phyloP scores from a whole-genome alignment of 2,797 vertebrate species.

The Poeciliopsis presidionis region DNA sequence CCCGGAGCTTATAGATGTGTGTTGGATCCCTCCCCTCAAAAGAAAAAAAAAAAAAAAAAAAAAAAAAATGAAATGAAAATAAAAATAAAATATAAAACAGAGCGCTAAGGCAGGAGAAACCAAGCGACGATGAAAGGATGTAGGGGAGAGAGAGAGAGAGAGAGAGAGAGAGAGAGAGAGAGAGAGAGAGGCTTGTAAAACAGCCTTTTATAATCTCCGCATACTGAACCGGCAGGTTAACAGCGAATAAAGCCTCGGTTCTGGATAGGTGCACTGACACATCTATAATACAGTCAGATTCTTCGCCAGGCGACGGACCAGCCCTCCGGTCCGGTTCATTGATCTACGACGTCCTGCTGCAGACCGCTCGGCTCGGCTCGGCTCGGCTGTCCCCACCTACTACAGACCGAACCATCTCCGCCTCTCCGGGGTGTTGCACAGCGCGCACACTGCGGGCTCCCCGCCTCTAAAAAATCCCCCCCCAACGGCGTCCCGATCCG shows the following conservation, averaged over 20 bases:
- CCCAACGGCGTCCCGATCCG: background rate
- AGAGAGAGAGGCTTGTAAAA: slow-evolving; percentile 18
- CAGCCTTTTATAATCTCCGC: slow-evolving; percentile 64
- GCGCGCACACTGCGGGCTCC: slow-evolving; percentile 33
- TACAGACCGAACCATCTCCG: slow-evolving; percentile 78
- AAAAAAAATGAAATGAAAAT: background rate
- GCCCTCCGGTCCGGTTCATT: slow-evolving; percentile 84
- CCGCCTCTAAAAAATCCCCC: background rate
- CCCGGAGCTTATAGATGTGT: slow-evolving; percentile 70
- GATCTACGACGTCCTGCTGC: slow-evolving; percentile 85
- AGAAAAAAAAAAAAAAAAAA: background rate
- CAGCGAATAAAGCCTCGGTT: slow-evolving; percentile 50
- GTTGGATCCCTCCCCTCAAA: slow-evolving; percentile 27
- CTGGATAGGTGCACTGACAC: slow-evolving; percentile 70
- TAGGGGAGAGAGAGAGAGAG: too few relatives aligned
- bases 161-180: too few relatives aligned
- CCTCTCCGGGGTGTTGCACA: slow-evolving; percentile 47
- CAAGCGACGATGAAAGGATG: slow-evolving; percentile 26
- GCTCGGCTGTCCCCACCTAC: slow-evolving; percentile 85
- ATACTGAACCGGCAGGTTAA: slow-evolving; percentile 48
- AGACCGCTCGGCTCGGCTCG: slow-evolving; percentile 82
- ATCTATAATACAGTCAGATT: slow-evolving; percentile 70
- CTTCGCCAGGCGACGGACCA: slow-evolving; percentile 69
- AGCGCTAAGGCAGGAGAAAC: slow-evolving; percentile 57
- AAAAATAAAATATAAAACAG: slow-evolving; percentile 8